These are phyloP conservation scores for Cichlasoma orientale DNA, from an alignment of 2,797 vertebrate species.

Conservation along the genomic window DNA sequence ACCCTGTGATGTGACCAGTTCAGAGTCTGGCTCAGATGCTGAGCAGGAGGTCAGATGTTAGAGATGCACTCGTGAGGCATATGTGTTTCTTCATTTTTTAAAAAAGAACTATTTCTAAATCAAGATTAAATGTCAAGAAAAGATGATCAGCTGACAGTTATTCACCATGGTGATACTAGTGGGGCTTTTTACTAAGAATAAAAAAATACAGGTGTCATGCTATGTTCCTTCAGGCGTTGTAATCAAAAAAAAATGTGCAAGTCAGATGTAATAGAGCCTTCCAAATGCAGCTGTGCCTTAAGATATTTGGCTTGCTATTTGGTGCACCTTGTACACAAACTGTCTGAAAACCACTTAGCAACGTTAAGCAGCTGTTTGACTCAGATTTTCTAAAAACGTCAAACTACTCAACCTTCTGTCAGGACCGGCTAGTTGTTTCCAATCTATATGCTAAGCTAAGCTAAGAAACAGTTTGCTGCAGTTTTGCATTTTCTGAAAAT, in stretches of 20 bases:
- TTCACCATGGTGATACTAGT: background rate
- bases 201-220: background rate
- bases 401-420: accelerated
- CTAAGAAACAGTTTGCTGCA: background rate
- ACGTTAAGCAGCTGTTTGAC: background rate
- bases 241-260: background rate
- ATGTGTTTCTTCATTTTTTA: background rate
- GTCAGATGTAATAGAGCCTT: background rate
- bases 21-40: background rate
- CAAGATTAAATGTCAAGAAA: too few relatives aligned
- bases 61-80: background rate
- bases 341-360: background rate
- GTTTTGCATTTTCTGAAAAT: background rate
- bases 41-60: background rate
- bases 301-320: background rate
- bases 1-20: background rate
- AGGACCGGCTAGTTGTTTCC: background rate
- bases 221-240: background rate
- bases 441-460: background rate
- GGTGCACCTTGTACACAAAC: background rate
- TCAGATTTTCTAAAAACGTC: background rate
- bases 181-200: background rate
- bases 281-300: background rate
- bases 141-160: too few relatives aligned
- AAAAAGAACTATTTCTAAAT: too few relatives aligned